Evolutionary conservation across 2,113 vertebrate genomes (phyloP).

Genomic region (Electrona antarctica): DNA sequence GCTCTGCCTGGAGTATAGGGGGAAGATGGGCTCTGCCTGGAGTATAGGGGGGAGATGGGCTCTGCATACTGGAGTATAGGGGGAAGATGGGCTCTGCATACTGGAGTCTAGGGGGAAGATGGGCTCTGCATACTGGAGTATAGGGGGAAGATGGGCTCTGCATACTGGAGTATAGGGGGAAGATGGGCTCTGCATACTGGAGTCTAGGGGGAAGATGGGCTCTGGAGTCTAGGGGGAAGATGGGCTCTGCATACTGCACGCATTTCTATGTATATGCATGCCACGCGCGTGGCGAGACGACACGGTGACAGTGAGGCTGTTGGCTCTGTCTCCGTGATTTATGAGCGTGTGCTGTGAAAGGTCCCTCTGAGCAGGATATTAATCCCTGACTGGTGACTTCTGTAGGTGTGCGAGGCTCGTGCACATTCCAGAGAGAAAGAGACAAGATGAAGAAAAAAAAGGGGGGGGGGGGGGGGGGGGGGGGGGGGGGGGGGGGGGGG

Average conservation of each 20-base stretch:
- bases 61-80: constrained; percentile 46
- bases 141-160: too few species aligned
- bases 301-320: constrained; percentile 77
- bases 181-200: too few species aligned
- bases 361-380: constrained; percentile 83
- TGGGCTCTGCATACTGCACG: constrained; percentile 1
- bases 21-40: too few species aligned
- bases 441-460: constrained; percentile 40
- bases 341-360: constrained; percentile 80
- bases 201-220: constrained; percentile 44
- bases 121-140: too few species aligned
- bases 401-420: constrained; percentile 62
- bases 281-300: constrained; percentile 50
- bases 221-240: constrained; percentile 52
- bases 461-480: too few species aligned
- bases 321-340: constrained; percentile 83
- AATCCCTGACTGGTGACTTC: constrained; percentile 82
- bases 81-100: too few species aligned
- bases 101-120: constrained; percentile 46
- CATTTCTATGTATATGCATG: constrained; percentile 13
- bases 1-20: constrained; percentile 51
- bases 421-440: constrained; percentile 13
- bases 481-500: not conserved
- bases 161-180: constrained; percentile 46
- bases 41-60: constrained; percentile 44